phyloP scores from a whole-genome alignment of 2,888 invertebrate genomes.

The Phengaris alcon region DNA sequence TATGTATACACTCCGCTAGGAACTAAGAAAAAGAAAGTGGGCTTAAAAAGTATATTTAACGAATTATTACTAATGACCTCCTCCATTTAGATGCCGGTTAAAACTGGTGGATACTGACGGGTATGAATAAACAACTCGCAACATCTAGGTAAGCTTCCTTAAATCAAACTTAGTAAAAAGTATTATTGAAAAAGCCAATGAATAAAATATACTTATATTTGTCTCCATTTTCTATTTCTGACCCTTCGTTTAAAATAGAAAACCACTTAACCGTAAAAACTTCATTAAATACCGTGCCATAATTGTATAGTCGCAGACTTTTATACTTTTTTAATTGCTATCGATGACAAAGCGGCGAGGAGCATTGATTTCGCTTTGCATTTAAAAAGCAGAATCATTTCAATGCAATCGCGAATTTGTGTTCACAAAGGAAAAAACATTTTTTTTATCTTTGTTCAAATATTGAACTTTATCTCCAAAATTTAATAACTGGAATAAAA shows the following conservation, averaged over 20 bases:
- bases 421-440: slow-evolving; percentile 37
- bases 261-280: slow-evolving; percentile 19
- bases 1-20: no score
- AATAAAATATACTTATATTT: background rate
- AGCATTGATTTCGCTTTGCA: slow-evolving; percentile 49
- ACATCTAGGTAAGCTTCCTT: no score
- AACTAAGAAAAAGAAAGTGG: no score
- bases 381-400: slow-evolving; percentile 50
- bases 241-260: slow-evolving; percentile 14
- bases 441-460: slow-evolving; percentile 40
- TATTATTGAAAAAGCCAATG: background rate
- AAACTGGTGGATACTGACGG: no score
- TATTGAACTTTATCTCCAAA: slow-evolving; percentile 33
- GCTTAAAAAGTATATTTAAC: no score
- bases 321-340: slow-evolving; percentile 56
- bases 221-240: background rate
- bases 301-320: slow-evolving; percentile 29
- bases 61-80: no score
- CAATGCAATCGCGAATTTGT: slow-evolving; percentile 41
- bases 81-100: no score
- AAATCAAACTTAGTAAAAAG: no score
- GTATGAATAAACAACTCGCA: no score
- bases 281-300: slow-evolving; percentile 16
- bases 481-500: slow-evolving; percentile 29
- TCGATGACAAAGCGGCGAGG: slow-evolving; percentile 59